A percentile compares a stretch with the other conserved stretches of the same genome.
phyloP scores from a whole-genome alignment of 2,113 vertebrate genomes.

The Halichoerus grypus region DNA sequence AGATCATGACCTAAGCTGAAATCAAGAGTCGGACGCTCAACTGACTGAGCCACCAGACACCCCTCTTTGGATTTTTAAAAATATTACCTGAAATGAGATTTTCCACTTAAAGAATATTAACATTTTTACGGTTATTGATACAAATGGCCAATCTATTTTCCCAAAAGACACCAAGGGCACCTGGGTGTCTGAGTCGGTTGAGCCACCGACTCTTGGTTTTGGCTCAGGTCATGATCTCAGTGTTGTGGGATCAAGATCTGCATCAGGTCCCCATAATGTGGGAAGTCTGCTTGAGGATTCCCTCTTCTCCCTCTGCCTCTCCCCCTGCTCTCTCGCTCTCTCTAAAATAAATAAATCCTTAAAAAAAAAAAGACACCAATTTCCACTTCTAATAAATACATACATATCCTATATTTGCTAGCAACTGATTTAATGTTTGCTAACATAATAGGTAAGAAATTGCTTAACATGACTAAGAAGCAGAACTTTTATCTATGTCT shows the following conservation, averaged over 20 bases:
- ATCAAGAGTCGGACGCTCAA: neutral
- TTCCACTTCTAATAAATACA: neutral
- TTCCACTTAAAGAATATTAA: neutral
- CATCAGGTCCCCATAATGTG: neutral
- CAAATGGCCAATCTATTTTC: neutral
- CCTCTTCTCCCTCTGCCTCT: neutral
- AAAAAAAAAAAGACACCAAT: neutral
- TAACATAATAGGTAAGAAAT: slow-evolving; percentile 34
- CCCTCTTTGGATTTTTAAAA: neutral
- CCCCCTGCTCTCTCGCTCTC: neutral
- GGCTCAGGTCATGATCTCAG: neutral
- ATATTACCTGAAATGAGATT: neutral
- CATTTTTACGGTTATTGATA: neutral
- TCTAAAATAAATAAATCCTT: neutral
- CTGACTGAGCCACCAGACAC: neutral
- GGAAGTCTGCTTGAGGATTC: neutral
- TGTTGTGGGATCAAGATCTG: neutral
- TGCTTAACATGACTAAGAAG: neutral
- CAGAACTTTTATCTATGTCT: neutral
- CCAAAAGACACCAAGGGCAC: neutral
- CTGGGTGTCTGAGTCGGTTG: neutral
- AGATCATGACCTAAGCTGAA: neutral
- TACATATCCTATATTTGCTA: neutral
- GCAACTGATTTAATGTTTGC: neutral
- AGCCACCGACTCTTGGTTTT: neutral